Percentiles rank a stretch among this genome's conserved stretches.
These are phyloP conservation scores for Verasper variegatus DNA, from an alignment of 2,113 vertebrate species.

Conservation along the genomic window DNA sequence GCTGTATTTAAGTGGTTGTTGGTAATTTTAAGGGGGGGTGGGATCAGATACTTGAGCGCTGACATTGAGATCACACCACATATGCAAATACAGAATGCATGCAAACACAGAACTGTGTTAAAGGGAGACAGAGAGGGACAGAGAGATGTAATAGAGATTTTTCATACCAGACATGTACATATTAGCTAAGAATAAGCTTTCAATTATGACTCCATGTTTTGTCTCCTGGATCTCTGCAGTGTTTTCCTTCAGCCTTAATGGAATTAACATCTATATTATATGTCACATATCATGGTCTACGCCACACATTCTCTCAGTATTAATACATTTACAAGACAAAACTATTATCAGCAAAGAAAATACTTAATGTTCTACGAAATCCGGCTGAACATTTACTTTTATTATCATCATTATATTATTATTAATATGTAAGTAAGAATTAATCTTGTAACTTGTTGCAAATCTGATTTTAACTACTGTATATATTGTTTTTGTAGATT, in stretches of 20 bases:
- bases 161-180: conserved; percentile 43
- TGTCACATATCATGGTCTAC: conserved; percentile 16
- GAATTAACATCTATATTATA: conserved; percentile 31
- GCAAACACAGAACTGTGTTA: conserved; percentile 39
- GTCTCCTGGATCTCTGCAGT: conserved; percentile 24
- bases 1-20: conserved; percentile 56
- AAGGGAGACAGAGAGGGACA: neutral
- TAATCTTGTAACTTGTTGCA: neutral
- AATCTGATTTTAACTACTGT: neutral
- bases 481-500: neutral
- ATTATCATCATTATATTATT: neutral
- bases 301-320: conserved; percentile 10
- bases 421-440: neutral
- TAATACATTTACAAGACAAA: conserved; percentile 4
- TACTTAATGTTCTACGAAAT: too few species aligned
- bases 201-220: conserved; percentile 55
- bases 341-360: neutral
- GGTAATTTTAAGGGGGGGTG: conserved; percentile 47
- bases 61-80: conserved; percentile 49
- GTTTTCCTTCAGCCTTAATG: conserved; percentile 33
- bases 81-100: conserved; percentile 40
- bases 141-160: conserved; percentile 44
- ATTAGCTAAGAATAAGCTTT: conserved; percentile 67
- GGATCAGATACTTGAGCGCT: conserved; percentile 39
- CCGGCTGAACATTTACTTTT: too few species aligned